phyloP scores from a whole-genome alignment of 2,888 invertebrate species.

The Caenorhabditis japonica region DNA sequence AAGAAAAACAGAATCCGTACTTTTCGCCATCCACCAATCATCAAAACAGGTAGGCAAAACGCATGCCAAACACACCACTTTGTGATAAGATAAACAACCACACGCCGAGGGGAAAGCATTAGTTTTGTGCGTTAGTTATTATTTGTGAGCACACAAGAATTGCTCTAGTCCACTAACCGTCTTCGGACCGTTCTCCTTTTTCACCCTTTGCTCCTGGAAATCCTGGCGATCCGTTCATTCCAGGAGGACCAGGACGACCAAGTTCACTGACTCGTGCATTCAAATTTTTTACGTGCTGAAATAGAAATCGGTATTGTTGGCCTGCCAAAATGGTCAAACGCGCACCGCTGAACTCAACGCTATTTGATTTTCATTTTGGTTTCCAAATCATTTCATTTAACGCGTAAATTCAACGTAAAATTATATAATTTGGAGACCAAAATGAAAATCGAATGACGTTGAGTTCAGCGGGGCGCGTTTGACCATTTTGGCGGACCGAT shows the following conservation, averaged over 20 bases:
- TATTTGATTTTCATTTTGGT: too few species aligned
- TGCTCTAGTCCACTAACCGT: constrained; percentile 41
- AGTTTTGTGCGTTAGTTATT: not conserved
- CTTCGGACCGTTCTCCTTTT: constrained; percentile 60
- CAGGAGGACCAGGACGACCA: constrained; percentile 66
- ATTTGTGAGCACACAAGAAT: not conserved
- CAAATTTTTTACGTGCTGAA: constrained; percentile 68
- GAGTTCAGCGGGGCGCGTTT: too few species aligned
- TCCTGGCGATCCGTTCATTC: constrained; percentile 66
- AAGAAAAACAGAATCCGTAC: not conserved
- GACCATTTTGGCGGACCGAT: too few species aligned
- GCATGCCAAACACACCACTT: constrained; percentile 5
- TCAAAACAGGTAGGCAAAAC: not conserved
- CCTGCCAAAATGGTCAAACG: too few species aligned
- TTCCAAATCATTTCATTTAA: too few species aligned
- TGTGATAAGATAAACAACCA: constrained; percentile 20
- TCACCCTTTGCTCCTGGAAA: constrained; percentile 67
- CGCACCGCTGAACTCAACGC: too few species aligned
- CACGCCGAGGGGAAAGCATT: not conserved
- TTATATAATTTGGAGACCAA: too few species aligned
- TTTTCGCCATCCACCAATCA: not conserved
- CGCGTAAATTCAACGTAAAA: too few species aligned
- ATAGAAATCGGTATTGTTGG: too few species aligned
- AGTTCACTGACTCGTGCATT: constrained; percentile 66
- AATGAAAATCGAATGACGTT: too few species aligned